Conservation (phyloP, 2,797 vertebrate genomes). For the Brotula barbata region DNA sequence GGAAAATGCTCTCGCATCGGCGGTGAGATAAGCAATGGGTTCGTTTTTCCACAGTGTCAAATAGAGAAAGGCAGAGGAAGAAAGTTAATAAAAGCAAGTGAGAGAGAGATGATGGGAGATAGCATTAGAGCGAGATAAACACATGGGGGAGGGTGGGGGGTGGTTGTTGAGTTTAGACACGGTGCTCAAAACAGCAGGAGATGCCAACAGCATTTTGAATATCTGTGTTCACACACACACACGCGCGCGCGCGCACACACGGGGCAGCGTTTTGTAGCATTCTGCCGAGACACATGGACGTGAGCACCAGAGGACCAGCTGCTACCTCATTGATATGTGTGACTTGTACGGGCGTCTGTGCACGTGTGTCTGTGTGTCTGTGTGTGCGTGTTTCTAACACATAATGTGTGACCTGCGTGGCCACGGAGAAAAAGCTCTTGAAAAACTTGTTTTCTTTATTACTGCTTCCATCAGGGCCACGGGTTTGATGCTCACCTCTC, state of each 20-base stretch:
- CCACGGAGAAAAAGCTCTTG: conserved; percentile 8
- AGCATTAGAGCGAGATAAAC: conserved; percentile 32
- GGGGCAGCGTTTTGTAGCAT: conserved; percentile 35
- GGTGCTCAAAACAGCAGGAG: conserved; percentile 45
- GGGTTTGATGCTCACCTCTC: conserved; percentile 37
- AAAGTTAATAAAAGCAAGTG: conserved; percentile 51
- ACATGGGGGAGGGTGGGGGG: conserved; percentile 1
- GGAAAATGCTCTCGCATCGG: conserved; percentile 34
- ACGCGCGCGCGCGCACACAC: conserved; percentile 12
- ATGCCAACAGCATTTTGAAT: conserved; percentile 56
- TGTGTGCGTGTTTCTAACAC: too few relatives aligned
- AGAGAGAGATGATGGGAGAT: conserved; percentile 20
- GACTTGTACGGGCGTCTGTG: neutral
- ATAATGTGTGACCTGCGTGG: neutral
- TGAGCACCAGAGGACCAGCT: conserved; percentile 19
- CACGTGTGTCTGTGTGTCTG: conserved; percentile 2
- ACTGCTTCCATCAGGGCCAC: conserved; percentile 22
- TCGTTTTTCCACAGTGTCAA: conserved; percentile 51
- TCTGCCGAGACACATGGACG: conserved; percentile 33
- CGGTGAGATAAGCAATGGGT: conserved; percentile 52
- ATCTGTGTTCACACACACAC: conserved; percentile 55
- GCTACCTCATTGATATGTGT: conserved; percentile 30
- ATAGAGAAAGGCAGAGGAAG: conserved; percentile 24
- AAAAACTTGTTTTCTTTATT: conserved; percentile 20
- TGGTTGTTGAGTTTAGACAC: conserved; percentile 13